Conservation (phyloP, 37 sponge, comb jelly and placozoan species). For the Aphrocallistes beatrix region DNA sequence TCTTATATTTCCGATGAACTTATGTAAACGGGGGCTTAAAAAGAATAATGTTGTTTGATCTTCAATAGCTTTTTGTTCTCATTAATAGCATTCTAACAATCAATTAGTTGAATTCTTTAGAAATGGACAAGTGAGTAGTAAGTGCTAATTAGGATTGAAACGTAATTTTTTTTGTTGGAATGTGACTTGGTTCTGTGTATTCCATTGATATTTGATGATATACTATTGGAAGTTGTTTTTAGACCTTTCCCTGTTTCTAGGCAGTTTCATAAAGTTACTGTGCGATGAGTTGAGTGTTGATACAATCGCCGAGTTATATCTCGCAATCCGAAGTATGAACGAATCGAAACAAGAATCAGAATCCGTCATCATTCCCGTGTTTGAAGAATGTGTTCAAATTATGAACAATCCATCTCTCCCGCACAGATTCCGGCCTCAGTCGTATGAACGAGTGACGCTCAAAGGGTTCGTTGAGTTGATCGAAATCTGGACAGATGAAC, state of each 20-base stretch:
- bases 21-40: too few relatives aligned
- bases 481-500: background rate
- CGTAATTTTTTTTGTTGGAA: too few relatives aligned
- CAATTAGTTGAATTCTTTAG: too few relatives aligned
- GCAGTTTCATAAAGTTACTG: background rate
- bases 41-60: too few relatives aligned
- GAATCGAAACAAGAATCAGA: background rate
- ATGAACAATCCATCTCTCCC: constrained; percentile 3
- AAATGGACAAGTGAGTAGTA: too few relatives aligned
- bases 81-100: too few relatives aligned
- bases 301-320: background rate
- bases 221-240: too few relatives aligned
- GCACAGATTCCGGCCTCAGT: background rate
- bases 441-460: background rate
- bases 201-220: too few relatives aligned
- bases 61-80: too few relatives aligned
- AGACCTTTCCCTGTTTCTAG: background rate
- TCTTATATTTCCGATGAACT: too few relatives aligned
- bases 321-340: background rate
- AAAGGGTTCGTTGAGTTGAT: background rate
- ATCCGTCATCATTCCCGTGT: background rate
- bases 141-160: too few relatives aligned
- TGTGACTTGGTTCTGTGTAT: too few relatives aligned
- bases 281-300: background rate
- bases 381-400: background rate